Base-by-base conservation (phyloP, 2,113 vertebrate species). In the Aplodontia rufa region DNA sequence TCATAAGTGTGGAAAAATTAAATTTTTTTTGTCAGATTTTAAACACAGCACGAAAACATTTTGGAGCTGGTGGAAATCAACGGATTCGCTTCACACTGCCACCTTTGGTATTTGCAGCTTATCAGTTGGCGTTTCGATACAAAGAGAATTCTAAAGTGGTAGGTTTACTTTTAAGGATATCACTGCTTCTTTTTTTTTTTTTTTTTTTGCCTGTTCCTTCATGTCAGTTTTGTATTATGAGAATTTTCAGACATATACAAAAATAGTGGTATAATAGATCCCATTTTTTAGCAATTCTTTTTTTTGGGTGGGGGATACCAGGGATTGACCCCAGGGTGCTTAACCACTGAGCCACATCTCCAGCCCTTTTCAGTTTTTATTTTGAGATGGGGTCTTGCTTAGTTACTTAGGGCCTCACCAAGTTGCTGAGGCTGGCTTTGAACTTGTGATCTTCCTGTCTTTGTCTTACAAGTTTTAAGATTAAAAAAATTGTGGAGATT, bases 11-110 rank as follows among this genome's bases (percentile, higher is more conserved):
- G 32, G n/a, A 37, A 94, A 89, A 89, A 37, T 47, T 71, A 26
- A 58, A 58, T 62, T 90, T 81, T 96, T 72, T 47, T 92, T 75
- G 71, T 42, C 78, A 99, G 99, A 99, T 99, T 97, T 98, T 99
- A 76, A 99, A 99, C 97, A 99, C 99, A 1, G 99, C 99, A 66
- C 98, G 99, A 96, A 99, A 99, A 97, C 99, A 99, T 97, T 99
- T 99, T 97, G 99, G 99, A 22, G 99, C 99, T 0, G 99, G 99
- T 40, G 99, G 99, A 79, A 99, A 99, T 98, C 99, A 99, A 9
- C 99, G 99, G 86, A 99, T 99, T 83, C 99, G 99, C 26, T 99
- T 99, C 98, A 99, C 99, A 0, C 98, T 99, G 75, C 99, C 99
- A 1, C 99, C 99, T 0, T 92, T 99, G 97, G 99, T 99, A 22